Percentiles rank a stretch among this genome's conserved stretches.
These are phyloP conservation scores for Liasis olivaceus DNA, from an alignment of 2,797 vertebrate genomes.

Conservation along the genomic window DNA sequence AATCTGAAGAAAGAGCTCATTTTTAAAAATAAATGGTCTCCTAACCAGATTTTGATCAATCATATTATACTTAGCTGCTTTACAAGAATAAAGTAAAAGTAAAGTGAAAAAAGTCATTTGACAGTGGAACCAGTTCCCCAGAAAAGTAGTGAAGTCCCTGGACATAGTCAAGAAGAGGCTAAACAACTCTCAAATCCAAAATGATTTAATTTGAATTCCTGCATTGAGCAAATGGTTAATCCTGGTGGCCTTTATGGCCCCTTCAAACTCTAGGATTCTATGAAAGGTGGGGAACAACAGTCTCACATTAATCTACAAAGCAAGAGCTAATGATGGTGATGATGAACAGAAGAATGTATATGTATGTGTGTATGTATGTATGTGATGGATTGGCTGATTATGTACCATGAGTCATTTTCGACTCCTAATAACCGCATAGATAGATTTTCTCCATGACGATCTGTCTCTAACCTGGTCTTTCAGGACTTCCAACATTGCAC, in stretches of 20 bases:
- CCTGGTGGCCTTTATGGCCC: not conserved
- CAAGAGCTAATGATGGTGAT: not conserved
- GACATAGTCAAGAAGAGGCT: not conserved
- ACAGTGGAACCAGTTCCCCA: not conserved
- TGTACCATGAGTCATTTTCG: not conserved
- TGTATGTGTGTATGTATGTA: not conserved
- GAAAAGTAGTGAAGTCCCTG: not conserved
- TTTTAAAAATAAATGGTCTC: not conserved
- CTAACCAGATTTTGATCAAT: not conserved
- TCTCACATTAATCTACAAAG: not conserved
- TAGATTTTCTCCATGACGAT: too few relatives aligned
- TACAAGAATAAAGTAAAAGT: not conserved
- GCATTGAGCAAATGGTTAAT: not conserved
- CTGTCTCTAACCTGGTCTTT: not conserved
- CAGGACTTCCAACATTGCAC: not conserved
- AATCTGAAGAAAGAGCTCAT: not conserved
- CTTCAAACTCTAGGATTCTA: not conserved
- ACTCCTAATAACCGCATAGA: not conserved
- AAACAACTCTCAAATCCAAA: not conserved
- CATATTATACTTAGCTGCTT: not conserved
- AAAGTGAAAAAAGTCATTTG: not conserved
- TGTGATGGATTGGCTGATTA: not conserved
- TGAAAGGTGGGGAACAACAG: not conserved
- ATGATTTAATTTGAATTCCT: not conserved
- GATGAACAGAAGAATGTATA: not conserved